These are phyloP conservation scores for Watsonalla binaria DNA, from an alignment of 2,888 invertebrate species.

Conservation along the genomic window DNA sequence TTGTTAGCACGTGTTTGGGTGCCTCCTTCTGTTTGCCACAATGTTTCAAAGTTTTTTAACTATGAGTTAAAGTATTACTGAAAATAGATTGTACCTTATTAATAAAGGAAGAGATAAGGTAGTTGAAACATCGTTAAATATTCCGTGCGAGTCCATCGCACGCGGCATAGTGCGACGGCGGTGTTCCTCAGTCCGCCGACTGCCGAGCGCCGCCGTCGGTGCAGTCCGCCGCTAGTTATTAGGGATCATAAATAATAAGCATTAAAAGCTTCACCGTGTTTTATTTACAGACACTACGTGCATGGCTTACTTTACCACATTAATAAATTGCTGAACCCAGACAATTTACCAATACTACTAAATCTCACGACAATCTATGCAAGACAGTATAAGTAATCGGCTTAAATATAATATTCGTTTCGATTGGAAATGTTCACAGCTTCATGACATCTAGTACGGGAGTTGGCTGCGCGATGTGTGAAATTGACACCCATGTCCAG, in stretches of 20 bases:
- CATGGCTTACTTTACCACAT: conserved; percentile 35
- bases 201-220: conserved; percentile 21
- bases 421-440: conserved; percentile 5
- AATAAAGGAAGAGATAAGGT: conserved; percentile 33
- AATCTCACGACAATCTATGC: not conserved
- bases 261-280: conserved; percentile 59
- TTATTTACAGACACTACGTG: conserved; percentile 66
- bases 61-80: too few relatives aligned
- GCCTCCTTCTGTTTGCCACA: too few relatives aligned
- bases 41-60: too few relatives aligned
- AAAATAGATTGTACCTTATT: too few relatives aligned
- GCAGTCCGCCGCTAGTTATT: conserved; percentile 50
- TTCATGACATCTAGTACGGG: conserved; percentile 14
- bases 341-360: not conserved
- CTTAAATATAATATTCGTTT: not conserved
- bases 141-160: conserved; percentile 53
- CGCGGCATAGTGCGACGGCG: conserved; percentile 27
- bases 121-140: conserved; percentile 56
- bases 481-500: conserved; percentile 68
- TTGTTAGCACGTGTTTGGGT: too few relatives aligned
- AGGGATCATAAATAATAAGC: conserved; percentile 70
- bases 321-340: conserved; percentile 30
- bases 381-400: not conserved
- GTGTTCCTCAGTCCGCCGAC: conserved; percentile 25
- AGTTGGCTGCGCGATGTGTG: conserved; percentile 41